Evolutionary conservation across 2,888 invertebrate species (phyloP).

Genomic region (Nomada fucata): DNA sequence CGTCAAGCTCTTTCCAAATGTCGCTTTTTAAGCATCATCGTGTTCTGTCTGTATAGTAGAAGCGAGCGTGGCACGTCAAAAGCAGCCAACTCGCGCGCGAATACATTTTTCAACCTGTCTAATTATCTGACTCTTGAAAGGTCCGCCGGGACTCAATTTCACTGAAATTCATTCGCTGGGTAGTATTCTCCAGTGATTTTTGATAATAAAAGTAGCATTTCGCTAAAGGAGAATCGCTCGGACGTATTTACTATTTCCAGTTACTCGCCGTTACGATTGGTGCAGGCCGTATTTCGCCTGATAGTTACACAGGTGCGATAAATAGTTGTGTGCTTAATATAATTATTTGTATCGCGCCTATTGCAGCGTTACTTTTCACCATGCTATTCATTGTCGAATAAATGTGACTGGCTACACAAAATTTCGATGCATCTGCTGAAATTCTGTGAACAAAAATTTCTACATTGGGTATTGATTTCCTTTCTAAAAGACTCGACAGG

Average conservation of each 20-base stretch:
- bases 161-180: conserved; percentile 66
- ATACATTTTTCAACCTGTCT: conserved; percentile 73
- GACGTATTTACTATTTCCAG: no score
- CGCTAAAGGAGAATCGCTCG: conserved; percentile 6
- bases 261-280: no score
- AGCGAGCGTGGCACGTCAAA: conserved; percentile 33
- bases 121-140: conserved; percentile 67
- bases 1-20: conserved; percentile 34
- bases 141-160: conserved; percentile 62
- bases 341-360: background rate
- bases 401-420: background rate
- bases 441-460: no score
- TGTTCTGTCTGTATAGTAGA: conserved; percentile 28
- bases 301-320: no score
- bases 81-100: conserved; percentile 41
- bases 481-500: no score
- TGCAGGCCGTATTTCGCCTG: no score
- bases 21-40: conserved; percentile 50
- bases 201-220: conserved; percentile 63
- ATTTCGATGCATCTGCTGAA: no score
- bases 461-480: no score
- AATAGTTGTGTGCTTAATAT: background rate
- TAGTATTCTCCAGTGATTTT: conserved; percentile 63
- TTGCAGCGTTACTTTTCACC: background rate
- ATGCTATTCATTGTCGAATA: background rate